Percentiles rank a stretch among this genome's conserved stretches.
phyloP scores from a whole-genome alignment of 2,113 vertebrate genomes.

The Neotoma lepida region DNA sequence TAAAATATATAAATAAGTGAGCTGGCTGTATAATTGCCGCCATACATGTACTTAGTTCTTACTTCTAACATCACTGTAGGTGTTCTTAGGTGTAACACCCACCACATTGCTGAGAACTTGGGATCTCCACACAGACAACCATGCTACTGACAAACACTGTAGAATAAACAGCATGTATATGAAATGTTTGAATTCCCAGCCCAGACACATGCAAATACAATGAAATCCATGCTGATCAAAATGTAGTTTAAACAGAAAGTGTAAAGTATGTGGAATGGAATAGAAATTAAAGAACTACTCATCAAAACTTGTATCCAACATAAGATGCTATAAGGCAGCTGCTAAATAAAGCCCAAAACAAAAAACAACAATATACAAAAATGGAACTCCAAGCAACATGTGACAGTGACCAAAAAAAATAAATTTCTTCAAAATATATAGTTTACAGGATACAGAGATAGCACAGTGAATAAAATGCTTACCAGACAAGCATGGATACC shows the following conservation, averaged over 20 bases:
- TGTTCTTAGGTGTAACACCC: too few species aligned
- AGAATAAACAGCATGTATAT: neutral
- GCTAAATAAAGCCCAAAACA: neutral
- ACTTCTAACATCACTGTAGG: too few species aligned
- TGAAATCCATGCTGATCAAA: neutral
- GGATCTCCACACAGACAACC: too few species aligned
- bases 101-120: too few species aligned
- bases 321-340: neutral
- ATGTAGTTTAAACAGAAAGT: neutral
- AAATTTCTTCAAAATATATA: neutral
- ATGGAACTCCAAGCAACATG: neutral
- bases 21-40: too few species aligned
- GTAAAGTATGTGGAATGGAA: neutral
- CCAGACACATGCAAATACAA: neutral
- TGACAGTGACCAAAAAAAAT: neutral
- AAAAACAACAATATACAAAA: neutral
- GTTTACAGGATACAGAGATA: neutral
- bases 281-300: neutral
- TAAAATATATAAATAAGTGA: too few species aligned
- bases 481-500: neutral
- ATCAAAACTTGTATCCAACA: neutral
- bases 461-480: neutral
- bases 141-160: too few species aligned
- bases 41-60: too few species aligned
- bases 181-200: neutral